A percentile compares a stretch with the other conserved stretches of the same genome.
These are phyloP conservation scores for Sphaerodactylus townsendi DNA, from an alignment of 2,113 vertebrate genomes.

Conservation along the genomic window DNA sequence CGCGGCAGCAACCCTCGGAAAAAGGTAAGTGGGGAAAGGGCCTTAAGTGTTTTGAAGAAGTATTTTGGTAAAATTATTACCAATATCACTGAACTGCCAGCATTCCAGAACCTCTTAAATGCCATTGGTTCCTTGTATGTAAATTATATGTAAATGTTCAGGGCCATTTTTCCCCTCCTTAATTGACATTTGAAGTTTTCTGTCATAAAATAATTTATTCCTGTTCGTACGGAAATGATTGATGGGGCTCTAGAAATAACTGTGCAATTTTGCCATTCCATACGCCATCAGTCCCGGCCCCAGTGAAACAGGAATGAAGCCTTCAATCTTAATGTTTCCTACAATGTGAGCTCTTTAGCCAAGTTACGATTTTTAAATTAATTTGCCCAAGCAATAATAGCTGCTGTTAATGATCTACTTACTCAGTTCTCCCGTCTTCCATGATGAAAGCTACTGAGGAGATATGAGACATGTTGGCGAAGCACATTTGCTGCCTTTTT, in stretches of 20 bases:
- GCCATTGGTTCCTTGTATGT: slow-evolving; percentile 13
- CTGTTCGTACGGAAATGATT: not conserved
- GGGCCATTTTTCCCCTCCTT: slow-evolving; percentile 22
- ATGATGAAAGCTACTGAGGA: not conserved
- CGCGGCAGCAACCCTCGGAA: no score
- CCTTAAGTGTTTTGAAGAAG: slow-evolving; percentile 40
- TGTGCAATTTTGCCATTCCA: not conserved
- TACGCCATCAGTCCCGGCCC: not conserved
- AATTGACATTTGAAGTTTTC: slow-evolving; percentile 2
- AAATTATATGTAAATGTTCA: not conserved
- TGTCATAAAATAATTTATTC: slow-evolving; percentile 11
- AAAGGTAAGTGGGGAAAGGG: no score
- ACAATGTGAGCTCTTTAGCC: not conserved
- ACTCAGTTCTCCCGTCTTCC: not conserved
- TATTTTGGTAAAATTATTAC: slow-evolving; percentile 48
- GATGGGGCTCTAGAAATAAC: not conserved
- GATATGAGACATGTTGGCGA: not conserved
- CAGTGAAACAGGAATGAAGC: not conserved
- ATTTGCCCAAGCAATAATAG: not conserved
- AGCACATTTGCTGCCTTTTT: not conserved
- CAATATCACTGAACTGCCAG: slow-evolving; percentile 31
- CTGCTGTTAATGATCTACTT: not conserved
- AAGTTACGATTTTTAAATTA: not conserved
- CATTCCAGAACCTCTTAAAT: slow-evolving; percentile 37
- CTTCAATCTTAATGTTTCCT: not conserved